Evolutionary conservation across 2,113 vertebrate genomes (phyloP), one percentile per base, ranked within the genome.

Genomic region (Cephalopholis sonnerati): DNA sequence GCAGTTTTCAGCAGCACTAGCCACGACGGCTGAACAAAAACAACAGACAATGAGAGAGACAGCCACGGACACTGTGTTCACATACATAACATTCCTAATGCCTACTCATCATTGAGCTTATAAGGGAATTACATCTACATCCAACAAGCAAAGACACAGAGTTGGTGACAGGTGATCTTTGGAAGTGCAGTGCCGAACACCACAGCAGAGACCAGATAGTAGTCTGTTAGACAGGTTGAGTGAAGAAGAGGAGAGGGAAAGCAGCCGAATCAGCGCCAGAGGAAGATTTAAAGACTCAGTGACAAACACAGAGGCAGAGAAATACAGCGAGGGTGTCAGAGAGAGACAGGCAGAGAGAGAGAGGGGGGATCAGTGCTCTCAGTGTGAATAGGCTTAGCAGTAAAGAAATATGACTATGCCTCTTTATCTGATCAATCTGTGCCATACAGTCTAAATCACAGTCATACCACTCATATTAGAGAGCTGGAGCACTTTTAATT

Each of bases 401-500:
- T 24, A 67, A 24, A 74, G 77, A 76, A 86, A 89, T 75, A 80
- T 62, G 79, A 79, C 87, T 88, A 64, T 73, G 74, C 77, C 67
- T 77, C 32, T 67, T 84, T 89, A 94, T 92, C 92, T 83, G 90
- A 88, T 92, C 90, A 79, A 92, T 94, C 85, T 89, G 69, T 57
- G 48, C 72, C 58, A 65, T 74, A 61, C 29, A 78, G 74, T 86
- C 51, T 50, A 82, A 93, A 93, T 91, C 91, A 90, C 86, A 91
- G 89, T 75, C 76, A 81, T 17, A 84, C 18, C 76, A 82, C 67
- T 91, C 87, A 73, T 82, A 85, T 93, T 89, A 86, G 88, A 85
- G 73, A 81, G 82, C 75, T 66, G 72, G 69, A 89, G 68, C 81
- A 84, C 89, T 89, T 93, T 94, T 95, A 93, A 95, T 92, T 94